These are phyloP conservation scores for Pantherophis vulpinus DNA, from an alignment of 2,797 vertebrate species.

Conservation along the genomic window DNA sequence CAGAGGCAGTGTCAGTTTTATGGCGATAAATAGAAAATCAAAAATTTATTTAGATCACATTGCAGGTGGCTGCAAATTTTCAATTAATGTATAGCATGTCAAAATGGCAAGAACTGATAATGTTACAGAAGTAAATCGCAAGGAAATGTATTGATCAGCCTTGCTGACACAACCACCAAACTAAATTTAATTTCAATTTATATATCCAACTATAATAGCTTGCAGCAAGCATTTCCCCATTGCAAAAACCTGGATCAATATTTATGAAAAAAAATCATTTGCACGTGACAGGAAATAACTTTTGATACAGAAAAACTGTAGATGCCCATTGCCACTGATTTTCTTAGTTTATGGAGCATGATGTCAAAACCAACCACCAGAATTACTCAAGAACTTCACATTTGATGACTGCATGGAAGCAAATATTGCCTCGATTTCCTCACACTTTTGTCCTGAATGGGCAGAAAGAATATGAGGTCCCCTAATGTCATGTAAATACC, in stretches of 20 bases:
- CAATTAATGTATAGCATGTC: constrained; percentile 11
- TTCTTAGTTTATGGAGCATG: constrained; percentile 52
- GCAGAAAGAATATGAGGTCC: constrained; percentile 26
- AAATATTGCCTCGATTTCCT: constrained; percentile 42
- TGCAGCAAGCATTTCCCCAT: constrained; percentile 12
- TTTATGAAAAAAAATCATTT: constrained; percentile 38
- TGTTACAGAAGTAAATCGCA: constrained; percentile 10
- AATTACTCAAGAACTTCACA: constrained; percentile 62
- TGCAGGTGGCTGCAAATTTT: not conserved
- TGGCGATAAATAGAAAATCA: constrained; percentile 11
- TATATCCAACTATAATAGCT: constrained; percentile 16
- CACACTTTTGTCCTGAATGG: constrained; percentile 2
- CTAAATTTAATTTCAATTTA: constrained; percentile 41
- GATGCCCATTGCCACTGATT: constrained; percentile 46
- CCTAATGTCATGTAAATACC: constrained; percentile 19
- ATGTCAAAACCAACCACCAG: constrained; percentile 45
- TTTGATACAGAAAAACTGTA: constrained; percentile 55
- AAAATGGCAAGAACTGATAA: constrained; percentile 38
- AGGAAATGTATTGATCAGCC: constrained; percentile 34
- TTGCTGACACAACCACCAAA: constrained; percentile 27
- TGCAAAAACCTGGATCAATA: constrained; percentile 31
- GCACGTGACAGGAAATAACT: constrained; percentile 47
- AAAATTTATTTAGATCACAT: not conserved
- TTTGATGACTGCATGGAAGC: constrained; percentile 57
- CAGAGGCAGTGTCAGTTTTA: constrained; percentile 22